phyloP scores from a whole-genome alignment of 2,113 vertebrate species.

The Steatornis caripensis region DNA sequence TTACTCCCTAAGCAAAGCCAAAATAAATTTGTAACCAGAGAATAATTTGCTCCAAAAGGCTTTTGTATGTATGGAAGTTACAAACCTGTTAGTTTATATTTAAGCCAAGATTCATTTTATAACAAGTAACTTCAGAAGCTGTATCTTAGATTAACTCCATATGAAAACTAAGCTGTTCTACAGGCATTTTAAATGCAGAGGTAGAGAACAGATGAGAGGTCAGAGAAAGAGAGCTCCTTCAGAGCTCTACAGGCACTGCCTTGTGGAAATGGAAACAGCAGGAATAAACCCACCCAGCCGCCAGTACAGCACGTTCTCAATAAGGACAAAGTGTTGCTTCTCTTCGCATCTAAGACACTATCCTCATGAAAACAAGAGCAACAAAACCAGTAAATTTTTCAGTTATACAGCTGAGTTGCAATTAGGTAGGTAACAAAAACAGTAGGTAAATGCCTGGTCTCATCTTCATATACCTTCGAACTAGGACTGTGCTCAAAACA shows the following conservation, averaged over 20 bases:
- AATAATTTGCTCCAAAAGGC: not conserved
- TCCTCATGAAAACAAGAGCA: not conserved
- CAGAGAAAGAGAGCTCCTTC: not conserved
- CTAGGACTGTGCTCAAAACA: not conserved
- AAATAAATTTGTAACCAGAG: not conserved
- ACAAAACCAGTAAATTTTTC: not conserved
- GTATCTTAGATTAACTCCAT: not conserved
- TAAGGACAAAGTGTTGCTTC: not conserved
- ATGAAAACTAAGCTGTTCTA: not conserved
- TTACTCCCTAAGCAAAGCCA: not conserved
- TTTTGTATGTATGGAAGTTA: not conserved
- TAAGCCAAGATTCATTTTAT: not conserved
- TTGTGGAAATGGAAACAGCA: not conserved
- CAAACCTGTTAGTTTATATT: not conserved
- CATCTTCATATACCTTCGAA: not conserved
- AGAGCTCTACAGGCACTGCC: not conserved
- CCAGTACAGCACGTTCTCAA: not conserved
- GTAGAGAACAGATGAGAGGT: not conserved
- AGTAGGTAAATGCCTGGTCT: not conserved
- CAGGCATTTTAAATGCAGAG: not conserved
- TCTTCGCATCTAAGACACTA: not conserved
- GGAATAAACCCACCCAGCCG: not conserved
- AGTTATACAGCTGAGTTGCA: not conserved
- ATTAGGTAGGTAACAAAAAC: not conserved
- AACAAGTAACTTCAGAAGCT: not conserved